A percentile compares a stretch with the other conserved stretches of the same genome.
phyloP scores from a whole-genome alignment of 1,140 invertebrate species.

The Leptoteleia sp. region DNA sequence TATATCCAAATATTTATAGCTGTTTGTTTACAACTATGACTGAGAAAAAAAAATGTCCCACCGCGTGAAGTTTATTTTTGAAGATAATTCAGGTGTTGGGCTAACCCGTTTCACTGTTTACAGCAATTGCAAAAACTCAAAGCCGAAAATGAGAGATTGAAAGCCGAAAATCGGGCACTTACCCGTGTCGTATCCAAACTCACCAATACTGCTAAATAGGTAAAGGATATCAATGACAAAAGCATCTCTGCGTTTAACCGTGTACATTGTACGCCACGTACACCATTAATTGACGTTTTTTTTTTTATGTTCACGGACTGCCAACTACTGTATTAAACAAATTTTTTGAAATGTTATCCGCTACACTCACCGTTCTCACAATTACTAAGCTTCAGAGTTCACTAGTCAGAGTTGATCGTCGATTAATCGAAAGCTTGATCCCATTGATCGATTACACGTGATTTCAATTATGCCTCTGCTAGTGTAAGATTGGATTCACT shows the following conservation, averaged over 20 bases:
- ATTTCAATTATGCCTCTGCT: too few relatives aligned
- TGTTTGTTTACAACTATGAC: not conserved
- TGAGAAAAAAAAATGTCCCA: conserved; percentile 6
- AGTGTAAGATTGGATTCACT: too few relatives aligned
- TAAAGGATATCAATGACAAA: conserved; percentile 82
- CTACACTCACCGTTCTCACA: conserved; percentile 68
- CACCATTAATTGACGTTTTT: conserved; percentile 74
- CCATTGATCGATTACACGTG: not conserved
- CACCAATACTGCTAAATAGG: conserved; percentile 93
- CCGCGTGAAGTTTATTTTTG: conserved; percentile 32
- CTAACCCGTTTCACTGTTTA: conserved; percentile 84
- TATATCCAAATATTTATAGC: conserved; percentile 1
- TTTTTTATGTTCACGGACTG: conserved; percentile 64
- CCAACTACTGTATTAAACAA: conserved; percentile 56
- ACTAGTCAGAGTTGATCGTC: conserved; percentile 5
- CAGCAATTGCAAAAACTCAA: conserved; percentile 99
- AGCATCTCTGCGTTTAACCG: conserved; percentile 80
- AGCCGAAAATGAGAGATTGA: conserved; percentile 97
- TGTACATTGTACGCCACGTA: conserved; percentile 76
- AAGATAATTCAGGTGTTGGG: conserved; percentile 69
- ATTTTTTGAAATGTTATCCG: conserved; percentile 59
- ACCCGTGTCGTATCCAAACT: conserved; percentile 97
- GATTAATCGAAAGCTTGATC: conserved; percentile 21
- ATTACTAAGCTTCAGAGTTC: conserved; percentile 63
- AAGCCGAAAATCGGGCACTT: conserved; percentile 96